Evolutionary conservation across 2,888 invertebrate species (phyloP).

Genomic region (Exocentrus adspersus): DNA sequence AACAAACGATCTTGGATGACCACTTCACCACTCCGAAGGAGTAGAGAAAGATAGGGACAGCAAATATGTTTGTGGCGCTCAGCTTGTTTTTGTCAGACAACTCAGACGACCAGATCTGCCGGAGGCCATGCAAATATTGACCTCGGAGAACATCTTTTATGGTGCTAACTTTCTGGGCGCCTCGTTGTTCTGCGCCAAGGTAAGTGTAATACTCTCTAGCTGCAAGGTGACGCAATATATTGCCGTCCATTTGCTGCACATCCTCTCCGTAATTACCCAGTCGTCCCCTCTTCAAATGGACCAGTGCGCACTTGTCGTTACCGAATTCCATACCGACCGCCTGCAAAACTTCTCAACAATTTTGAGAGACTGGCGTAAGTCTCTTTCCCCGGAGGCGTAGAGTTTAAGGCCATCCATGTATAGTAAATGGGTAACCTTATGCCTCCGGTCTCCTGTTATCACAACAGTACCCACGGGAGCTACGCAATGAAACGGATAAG

Average conservation of each 20-base stretch:
- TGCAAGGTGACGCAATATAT: constrained; percentile 1
- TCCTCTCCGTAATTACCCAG: not conserved
- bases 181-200: not conserved
- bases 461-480: no score
- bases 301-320: no score
- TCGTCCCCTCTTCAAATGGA: not conserved
- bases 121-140: not conserved
- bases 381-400: no score
- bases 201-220: not conserved
- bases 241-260: constrained; percentile 13
- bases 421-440: no score
- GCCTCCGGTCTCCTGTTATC: no score
- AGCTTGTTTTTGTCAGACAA: not conserved
- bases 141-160: not conserved
- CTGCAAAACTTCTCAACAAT: no score
- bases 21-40: constrained; percentile 4
- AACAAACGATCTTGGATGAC: not conserved
- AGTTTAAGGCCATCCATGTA: no score
- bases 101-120: constrained; percentile 1
- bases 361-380: no score
- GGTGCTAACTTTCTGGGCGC: not conserved
- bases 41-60: not conserved
- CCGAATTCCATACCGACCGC: no score
- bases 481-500: no score
- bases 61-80: not conserved